These are phyloP conservation scores for Macropus fuliginosus DNA, from an alignment of 2,797 vertebrate species.

Conservation along the genomic window DNA sequence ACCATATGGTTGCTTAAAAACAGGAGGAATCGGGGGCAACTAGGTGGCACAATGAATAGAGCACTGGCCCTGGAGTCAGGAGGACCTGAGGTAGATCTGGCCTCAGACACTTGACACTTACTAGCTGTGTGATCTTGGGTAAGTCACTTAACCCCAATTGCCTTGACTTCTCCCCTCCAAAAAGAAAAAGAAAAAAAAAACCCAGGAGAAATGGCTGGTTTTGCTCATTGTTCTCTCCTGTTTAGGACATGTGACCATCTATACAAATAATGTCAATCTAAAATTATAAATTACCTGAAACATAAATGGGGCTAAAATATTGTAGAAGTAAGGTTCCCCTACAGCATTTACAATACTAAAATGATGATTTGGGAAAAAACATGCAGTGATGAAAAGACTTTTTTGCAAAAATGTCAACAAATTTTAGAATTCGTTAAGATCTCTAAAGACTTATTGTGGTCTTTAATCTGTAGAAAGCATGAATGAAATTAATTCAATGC, in stretches of 20 bases:
- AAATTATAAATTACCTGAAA: neutral
- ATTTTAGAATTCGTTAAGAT: neutral
- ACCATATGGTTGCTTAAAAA: neutral
- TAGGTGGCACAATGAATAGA: no score
- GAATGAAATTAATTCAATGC: neutral
- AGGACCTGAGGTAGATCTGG: no score
- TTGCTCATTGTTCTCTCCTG: neutral
- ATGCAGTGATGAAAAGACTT: neutral
- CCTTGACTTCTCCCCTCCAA: no score
- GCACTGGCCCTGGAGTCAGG: no score
- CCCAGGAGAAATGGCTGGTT: neutral
- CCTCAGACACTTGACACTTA: no score
- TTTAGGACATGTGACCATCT: neutral
- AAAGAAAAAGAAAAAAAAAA: no score
- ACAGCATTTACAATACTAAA: neutral
- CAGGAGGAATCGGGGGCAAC: neutral
- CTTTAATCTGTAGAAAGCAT: neutral
- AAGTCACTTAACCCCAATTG: no score
- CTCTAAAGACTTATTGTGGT: neutral
- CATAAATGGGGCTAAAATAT: neutral
- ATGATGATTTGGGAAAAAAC: neutral
- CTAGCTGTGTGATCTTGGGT: no score
- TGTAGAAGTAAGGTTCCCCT: neutral
- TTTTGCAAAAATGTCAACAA: neutral
- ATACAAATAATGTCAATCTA: neutral